These are phyloP conservation scores for Catocala nupta DNA, from an alignment of 2,888 invertebrate species.

Conservation along the genomic window DNA sequence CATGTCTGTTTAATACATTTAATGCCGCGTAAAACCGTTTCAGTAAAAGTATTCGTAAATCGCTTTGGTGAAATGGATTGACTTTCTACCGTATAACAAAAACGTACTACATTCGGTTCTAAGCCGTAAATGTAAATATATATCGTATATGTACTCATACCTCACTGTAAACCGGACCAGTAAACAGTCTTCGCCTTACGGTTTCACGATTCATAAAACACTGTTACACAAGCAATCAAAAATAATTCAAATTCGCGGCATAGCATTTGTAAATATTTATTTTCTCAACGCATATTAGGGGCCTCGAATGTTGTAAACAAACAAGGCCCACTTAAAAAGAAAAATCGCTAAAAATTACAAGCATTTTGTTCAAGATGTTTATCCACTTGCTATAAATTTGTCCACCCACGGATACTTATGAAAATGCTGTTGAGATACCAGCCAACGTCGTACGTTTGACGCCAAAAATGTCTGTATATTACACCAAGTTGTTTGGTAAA, in stretches of 20 bases:
- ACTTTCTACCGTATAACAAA: too few species aligned
- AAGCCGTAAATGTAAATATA: too few species aligned
- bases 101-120: too few species aligned
- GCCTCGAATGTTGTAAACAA: conserved; percentile 36
- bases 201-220: background rate
- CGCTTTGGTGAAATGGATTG: too few species aligned
- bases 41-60: too few species aligned
- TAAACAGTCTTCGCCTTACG: too few species aligned
- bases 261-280: conserved; percentile 36
- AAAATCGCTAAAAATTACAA: conserved; percentile 75
- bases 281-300: conserved; percentile 43
- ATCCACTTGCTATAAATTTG: conserved; percentile 74
- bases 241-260: conserved; percentile 27
- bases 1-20: too few species aligned
- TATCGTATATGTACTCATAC: too few species aligned
- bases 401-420: conserved; percentile 70
- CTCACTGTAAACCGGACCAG: too few species aligned
- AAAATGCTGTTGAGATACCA: conserved; percentile 58
- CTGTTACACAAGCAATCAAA: conserved; percentile 22
- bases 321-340: conserved; percentile 56
- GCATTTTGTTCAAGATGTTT: conserved; percentile 75
- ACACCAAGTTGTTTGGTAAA: conserved; percentile 29
- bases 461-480: conserved; percentile 34
- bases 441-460: conserved; percentile 31
- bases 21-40: too few species aligned